Evolutionary conservation across 2,113 vertebrate genomes (phyloP).

Genomic region (Tyto alba): DNA sequence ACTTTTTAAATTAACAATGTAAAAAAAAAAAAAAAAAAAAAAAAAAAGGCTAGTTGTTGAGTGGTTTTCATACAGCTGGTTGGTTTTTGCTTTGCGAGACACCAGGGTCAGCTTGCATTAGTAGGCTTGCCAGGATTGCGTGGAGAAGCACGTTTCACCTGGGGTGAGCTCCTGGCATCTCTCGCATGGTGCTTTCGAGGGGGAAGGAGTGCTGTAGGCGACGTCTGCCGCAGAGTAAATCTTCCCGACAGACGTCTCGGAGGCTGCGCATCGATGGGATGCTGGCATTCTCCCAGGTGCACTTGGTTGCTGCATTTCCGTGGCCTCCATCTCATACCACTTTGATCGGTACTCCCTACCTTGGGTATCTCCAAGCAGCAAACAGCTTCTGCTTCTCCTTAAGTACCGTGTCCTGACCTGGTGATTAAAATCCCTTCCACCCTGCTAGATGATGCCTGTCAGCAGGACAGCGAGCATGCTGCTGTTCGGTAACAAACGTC

Average conservation of each 20-base stretch:
- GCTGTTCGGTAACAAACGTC: not conserved
- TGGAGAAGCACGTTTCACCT: not conserved
- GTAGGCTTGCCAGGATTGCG: not conserved
- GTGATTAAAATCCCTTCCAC: not conserved
- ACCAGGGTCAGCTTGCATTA: not conserved
- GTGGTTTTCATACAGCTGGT: not conserved
- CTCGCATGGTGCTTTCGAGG: not conserved
- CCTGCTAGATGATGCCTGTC: not conserved
- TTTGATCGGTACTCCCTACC: not conserved
- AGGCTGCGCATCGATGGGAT: fast-evolving
- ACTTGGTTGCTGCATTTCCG: not conserved
- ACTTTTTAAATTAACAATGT: not conserved
- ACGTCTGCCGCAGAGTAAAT: not conserved
- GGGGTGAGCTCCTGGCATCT: not conserved
- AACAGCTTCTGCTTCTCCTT: not conserved
- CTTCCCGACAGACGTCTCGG: not conserved
- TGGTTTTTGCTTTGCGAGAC: not conserved
- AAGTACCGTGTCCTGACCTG: not conserved
- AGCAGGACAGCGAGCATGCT: not conserved
- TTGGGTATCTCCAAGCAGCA: not conserved
- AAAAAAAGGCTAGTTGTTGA: not conserved
- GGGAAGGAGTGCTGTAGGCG: not conserved
- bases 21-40: not conserved
- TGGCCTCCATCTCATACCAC: not conserved
- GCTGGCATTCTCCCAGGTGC: not conserved